phyloP scores from a whole-genome alignment of 2,888 invertebrate genomes.

The Apantesis nais region DNA sequence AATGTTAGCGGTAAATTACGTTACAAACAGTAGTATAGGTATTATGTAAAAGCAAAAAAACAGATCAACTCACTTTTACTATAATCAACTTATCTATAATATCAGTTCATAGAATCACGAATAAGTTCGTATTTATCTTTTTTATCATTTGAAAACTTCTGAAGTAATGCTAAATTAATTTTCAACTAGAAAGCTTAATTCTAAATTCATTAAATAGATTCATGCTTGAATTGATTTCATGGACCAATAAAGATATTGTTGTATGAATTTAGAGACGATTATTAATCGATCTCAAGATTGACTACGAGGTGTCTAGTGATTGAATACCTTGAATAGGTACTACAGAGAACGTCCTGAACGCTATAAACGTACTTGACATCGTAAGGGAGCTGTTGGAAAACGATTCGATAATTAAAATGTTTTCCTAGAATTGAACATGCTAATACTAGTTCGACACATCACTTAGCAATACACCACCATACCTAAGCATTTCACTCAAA shows the following conservation, averaged over 20 bases:
- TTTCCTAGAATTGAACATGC: background rate
- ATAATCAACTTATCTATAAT: too few species aligned
- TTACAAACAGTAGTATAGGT: background rate
- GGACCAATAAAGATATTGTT: background rate
- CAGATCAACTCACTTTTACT: background rate
- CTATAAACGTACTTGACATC: background rate
- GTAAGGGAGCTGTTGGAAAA: background rate
- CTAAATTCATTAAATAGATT: background rate
- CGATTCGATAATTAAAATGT: background rate
- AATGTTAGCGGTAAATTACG: background rate
- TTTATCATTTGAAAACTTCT: background rate
- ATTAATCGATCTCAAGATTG: background rate
- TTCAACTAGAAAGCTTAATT: background rate
- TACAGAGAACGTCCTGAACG: background rate
- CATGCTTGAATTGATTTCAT: background rate
- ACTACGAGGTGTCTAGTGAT: background rate
- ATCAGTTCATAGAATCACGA: background rate
- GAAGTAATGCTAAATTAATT: too few species aligned
- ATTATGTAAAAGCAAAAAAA: background rate
- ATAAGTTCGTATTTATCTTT: background rate
- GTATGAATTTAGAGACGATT: background rate
- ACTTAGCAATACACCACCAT: too few species aligned
- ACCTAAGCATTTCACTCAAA: too few species aligned
- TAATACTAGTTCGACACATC: background rate
- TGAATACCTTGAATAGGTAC: background rate